Evolutionary conservation across 2,113 vertebrate genomes (phyloP).

Genomic region (Lamprotornis superbus): DNA sequence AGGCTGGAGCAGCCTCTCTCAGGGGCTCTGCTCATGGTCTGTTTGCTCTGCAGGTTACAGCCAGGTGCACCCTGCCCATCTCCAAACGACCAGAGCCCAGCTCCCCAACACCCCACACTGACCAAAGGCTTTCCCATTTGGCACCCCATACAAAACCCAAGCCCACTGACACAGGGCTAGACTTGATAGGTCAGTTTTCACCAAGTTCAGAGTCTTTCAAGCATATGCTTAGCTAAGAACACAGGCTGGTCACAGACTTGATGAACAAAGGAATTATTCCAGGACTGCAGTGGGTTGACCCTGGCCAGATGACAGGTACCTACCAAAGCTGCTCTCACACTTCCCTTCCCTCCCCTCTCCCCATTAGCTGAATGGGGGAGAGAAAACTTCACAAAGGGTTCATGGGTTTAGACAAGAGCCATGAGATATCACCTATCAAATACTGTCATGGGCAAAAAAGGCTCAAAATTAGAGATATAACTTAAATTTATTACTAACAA

Average conservation of each 20-base stretch:
- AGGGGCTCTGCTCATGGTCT: neutral
- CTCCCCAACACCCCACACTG: neutral
- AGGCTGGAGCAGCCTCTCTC: neutral
- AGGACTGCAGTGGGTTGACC: neutral
- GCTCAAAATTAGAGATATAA: neutral
- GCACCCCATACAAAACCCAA: neutral
- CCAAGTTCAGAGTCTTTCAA: neutral
- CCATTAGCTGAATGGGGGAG: neutral
- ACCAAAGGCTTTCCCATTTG: neutral
- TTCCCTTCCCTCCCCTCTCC: neutral
- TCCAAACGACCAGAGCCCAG: neutral
- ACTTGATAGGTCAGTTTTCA: neutral
- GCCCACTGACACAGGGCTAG: neutral
- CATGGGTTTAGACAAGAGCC: neutral
- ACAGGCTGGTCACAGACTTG: neutral
- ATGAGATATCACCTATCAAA: neutral
- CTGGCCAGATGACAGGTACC: neutral
- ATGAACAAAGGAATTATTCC: neutral
- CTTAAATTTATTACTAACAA: neutral
- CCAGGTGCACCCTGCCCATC: neutral
- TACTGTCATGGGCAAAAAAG: neutral
- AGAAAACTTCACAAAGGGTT: neutral
- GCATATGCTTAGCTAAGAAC: neutral
- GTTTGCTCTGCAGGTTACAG: neutral
- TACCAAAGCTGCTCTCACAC: neutral